These are phyloP conservation scores for Phaenicophaeus curvirostris DNA, from an alignment of 2,797 vertebrate species.

Conservation along the genomic window DNA sequence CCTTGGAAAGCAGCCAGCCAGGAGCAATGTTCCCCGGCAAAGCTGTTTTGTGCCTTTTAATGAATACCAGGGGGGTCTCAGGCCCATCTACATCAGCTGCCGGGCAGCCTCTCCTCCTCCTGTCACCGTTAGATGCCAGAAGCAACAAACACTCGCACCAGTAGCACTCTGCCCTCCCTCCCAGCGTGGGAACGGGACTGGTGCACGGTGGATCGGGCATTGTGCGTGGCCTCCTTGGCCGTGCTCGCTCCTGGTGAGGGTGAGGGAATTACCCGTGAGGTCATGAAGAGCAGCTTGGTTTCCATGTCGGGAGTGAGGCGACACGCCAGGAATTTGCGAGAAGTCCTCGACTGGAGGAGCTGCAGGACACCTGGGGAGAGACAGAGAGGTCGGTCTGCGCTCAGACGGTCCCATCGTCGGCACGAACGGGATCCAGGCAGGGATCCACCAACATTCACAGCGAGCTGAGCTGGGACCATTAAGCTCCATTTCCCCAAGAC, in stretches of 20 bases:
- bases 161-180: background rate
- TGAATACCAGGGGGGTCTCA: background rate
- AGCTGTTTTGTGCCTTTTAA: background rate
- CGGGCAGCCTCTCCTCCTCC: background rate
- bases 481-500: accelerated
- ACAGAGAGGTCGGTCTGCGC: accelerated
- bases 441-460: background rate
- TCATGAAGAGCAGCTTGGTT: constrained; percentile 98
- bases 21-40: background rate
- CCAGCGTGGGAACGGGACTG: background rate
- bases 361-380: constrained; percentile 86
- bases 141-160: background rate
- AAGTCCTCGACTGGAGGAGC: constrained; percentile 92
- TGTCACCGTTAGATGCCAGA: background rate
- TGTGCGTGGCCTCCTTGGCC: accelerated
- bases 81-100: background rate
- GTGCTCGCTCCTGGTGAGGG: accelerated
- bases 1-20: background rate
- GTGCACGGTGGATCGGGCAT: accelerated
- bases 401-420: accelerated
- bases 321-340: constrained; percentile 94
- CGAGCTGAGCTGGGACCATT: accelerated
- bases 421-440: accelerated
- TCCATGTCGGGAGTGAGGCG: constrained; percentile 98
- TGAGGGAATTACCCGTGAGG: constrained; percentile 83